Conservation (phyloP, 2,797 vertebrate genomes). For the Onychomys arenicola region DNA sequence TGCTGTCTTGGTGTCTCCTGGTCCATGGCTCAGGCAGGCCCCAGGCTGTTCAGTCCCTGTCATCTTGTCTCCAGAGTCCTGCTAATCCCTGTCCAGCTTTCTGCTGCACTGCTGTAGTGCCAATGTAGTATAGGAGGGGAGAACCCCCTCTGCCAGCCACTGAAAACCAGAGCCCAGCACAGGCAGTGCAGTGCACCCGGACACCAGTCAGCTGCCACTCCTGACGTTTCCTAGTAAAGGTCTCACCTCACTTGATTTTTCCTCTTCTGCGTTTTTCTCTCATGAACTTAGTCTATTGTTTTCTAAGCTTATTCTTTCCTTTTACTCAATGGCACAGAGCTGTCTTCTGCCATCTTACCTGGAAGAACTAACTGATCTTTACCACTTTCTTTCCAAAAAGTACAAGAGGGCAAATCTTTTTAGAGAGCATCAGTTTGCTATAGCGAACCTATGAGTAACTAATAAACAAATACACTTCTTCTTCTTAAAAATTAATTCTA, state of each 20-base stretch:
- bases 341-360: background rate
- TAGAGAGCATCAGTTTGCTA: background rate
- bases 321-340: background rate
- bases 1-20: background rate
- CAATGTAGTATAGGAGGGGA: background rate
- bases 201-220: background rate
- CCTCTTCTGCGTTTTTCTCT: background rate
- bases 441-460: conserved; percentile 15
- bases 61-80: background rate
- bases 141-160: background rate
- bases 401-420: background rate
- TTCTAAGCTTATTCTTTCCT: background rate
- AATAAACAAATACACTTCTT: background rate
- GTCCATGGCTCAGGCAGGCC: background rate
- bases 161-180: background rate
- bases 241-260: background rate
- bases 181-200: too few relatives aligned
- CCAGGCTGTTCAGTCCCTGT: background rate
- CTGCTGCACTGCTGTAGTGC: background rate
- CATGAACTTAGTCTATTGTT: background rate
- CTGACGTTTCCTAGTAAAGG: background rate
- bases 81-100: background rate
- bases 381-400: background rate
- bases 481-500: background rate
- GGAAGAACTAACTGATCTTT: conserved; percentile 5